Percentiles rank a stretch among this genome's conserved stretches.
phyloP scores from a whole-genome alignment of 2,888 invertebrate species.

The Phortica okadai region DNA sequence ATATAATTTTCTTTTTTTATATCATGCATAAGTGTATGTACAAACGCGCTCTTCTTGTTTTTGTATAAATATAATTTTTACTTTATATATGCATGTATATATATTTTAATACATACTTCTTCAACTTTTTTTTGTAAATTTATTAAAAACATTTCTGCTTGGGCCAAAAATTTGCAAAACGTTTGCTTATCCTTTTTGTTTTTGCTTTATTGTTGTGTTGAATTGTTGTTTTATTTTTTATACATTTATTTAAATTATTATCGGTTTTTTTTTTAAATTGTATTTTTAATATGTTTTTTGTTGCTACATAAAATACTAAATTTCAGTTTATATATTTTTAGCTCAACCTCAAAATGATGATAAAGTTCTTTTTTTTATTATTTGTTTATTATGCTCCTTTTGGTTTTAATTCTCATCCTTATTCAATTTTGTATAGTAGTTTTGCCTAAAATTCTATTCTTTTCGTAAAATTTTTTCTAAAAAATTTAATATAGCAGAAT shows the following conservation, averaged over 20 bases:
- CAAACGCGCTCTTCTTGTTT: background rate
- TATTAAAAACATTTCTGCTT: slow-evolving; percentile 9
- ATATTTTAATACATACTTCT: background rate
- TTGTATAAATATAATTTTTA: slow-evolving; percentile 12
- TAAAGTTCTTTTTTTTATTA: background rate
- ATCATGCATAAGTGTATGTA: background rate
- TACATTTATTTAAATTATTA: slow-evolving; percentile 44
- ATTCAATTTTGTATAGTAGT: slow-evolving; percentile 47
- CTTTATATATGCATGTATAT: slow-evolving; percentile 2
- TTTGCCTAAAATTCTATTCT: slow-evolving; percentile 56
- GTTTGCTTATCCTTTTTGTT: background rate
- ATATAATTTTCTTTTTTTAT: background rate
- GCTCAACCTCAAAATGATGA: slow-evolving; percentile 23
- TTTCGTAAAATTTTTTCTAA: slow-evolving; percentile 73
- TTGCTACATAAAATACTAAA: slow-evolving; percentile 30
- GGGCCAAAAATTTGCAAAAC: slow-evolving; percentile 16
- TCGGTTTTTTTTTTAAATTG: slow-evolving; percentile 42
- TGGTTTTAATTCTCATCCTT: slow-evolving; percentile 45
- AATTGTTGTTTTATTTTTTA: slow-evolving; percentile 21
- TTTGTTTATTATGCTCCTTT: slow-evolving; percentile 32
- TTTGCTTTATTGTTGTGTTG: slow-evolving; percentile 11
- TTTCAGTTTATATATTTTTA: background rate
- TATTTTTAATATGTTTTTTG: slow-evolving; percentile 32
- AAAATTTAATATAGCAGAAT: slow-evolving; percentile 72
- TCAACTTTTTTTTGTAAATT: background rate